Evolutionary conservation across 1,140 invertebrate genomes (phyloP), one percentile per base, ranked within the genome.

Genomic region (Octopus sinensis): DNA sequence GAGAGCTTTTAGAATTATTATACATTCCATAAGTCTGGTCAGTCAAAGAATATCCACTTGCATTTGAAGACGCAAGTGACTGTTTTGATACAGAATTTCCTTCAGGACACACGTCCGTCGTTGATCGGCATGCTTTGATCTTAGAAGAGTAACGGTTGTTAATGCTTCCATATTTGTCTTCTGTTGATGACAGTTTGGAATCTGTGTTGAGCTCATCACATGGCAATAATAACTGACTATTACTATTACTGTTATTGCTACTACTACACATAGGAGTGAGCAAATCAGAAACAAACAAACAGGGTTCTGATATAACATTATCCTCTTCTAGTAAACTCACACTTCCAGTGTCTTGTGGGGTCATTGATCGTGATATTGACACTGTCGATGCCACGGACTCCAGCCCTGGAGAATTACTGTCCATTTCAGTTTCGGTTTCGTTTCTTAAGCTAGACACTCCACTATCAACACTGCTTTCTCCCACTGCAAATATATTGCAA

Each of bases 401-500:
- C 76, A 77, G 17, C 13, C 76, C 76, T 5, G 76, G 76, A 77
- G 76, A 77, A 53, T 77, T 77, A 51, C 76, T 77, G 30, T 77
- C 76, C 52, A 53, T 77, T 77, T 77, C 76, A 10, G 76, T 77
- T 17, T 77, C 76, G 5, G 76, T 77, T 77, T 77, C 76, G 23
- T n/a, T 77, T 53, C 76, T 51, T 53, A 77, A 51, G 17, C 76
- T 77, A 43, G 76, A 77, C 6, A 77, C 52, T 9, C 76, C 76
- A 51, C 76, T 77, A 51, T 77, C 76, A 51, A 77, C 76, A 77
- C 76, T 77, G 43, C 76, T 77, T 17, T 77, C 76, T 17, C 76
- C 76, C 52, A 53, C 52, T 52, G 76, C 76, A 77, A 77, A 77
- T 30, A 77, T 77, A 53, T 77, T 77, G 76, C 52, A 77, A 77